Base-by-base conservation (phyloP, 2,797 vertebrate species). In the Xyrichtys novacula region DNA sequence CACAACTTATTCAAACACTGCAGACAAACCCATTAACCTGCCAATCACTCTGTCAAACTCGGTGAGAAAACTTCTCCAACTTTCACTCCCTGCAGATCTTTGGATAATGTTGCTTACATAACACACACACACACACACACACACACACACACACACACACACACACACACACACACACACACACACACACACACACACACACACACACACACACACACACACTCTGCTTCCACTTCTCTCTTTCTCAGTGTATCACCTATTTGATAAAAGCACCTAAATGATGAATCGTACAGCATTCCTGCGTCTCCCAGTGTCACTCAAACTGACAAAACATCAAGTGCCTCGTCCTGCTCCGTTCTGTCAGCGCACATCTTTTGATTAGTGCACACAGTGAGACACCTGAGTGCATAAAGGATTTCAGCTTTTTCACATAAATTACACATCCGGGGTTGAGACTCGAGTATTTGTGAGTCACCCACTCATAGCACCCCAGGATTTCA, bases 281-380 rank as follows among this genome's bases (percentile, higher is more conserved):
- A 88, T 71, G 67, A 86, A 86, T 83, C 49, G 38, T 63, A 66
- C 48, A 68, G 66, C 70, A 52, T 82, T 73, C 73, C 70, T 71
- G 53, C 36, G 14, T 85, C 68, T 86, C 71, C 12, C 74, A 55
- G 69, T 52, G 49, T 47, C 72, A 81, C 65, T 84, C 79, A 67
- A 81, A 38, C 80, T 85, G 81, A 81, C 85, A 81, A 78, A 85
- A 80, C 80, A 85, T 88, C 78, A 89, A 83, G 74, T 53, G 55
- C 55, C 49, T 76, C 57, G 20, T 81, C 66, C 69, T 76, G 62
- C 70, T 76, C 43, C 57, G 29, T 69, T 85, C 71, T 80, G 81
- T 74, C 76, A 78, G 56, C 0, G 61, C 76, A 76, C 65, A 84
- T 76, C 84, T 85, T 90, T 88, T 90, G 85, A 92, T 89, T 88